Evolutionary conservation across 2,888 invertebrate genomes (phyloP).

Genomic region (Epinotia bilunana): DNA sequence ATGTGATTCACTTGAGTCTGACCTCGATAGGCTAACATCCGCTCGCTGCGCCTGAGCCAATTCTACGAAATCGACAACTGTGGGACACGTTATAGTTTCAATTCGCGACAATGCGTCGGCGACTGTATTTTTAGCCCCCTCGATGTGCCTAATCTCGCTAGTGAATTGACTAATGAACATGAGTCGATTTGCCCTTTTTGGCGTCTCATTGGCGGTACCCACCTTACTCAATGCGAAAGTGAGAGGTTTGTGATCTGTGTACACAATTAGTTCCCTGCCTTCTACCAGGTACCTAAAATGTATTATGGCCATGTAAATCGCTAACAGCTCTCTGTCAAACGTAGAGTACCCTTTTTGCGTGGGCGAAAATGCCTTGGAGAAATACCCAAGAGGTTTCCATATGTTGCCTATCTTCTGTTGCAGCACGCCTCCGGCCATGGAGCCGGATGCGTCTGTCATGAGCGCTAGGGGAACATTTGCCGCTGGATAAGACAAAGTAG

Average conservation of each 20-base stretch:
- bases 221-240: slow-evolving; percentile 6
- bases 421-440: slow-evolving; percentile 46
- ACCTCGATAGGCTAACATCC: too few species aligned
- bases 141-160: slow-evolving; percentile 44
- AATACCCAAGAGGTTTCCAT: slow-evolving; percentile 49
- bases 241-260: slow-evolving; percentile 14
- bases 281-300: too few species aligned
- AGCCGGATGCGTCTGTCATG: slow-evolving; percentile 48
- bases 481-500: slow-evolving; percentile 36
- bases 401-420: slow-evolving; percentile 43
- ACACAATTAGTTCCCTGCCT: neutral
- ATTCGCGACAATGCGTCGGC: slow-evolving; percentile 47
- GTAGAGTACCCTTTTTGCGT: slow-evolving; percentile 44
- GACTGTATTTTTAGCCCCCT: slow-evolving; percentile 44
- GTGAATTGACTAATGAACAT: slow-evolving; percentile 49
- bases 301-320: too few species aligned
- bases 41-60: too few species aligned
- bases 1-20: too few species aligned
- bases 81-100: slow-evolving; percentile 11
- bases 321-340: too few species aligned
- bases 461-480: slow-evolving; percentile 32
- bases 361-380: slow-evolving; percentile 46
- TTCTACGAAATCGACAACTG: too few species aligned
- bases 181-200: slow-evolving; percentile 46
- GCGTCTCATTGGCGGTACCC: slow-evolving; percentile 44